Base-by-base conservation (phyloP, 1,140 invertebrate species). In the Cardiocondyla obscurior region DNA sequence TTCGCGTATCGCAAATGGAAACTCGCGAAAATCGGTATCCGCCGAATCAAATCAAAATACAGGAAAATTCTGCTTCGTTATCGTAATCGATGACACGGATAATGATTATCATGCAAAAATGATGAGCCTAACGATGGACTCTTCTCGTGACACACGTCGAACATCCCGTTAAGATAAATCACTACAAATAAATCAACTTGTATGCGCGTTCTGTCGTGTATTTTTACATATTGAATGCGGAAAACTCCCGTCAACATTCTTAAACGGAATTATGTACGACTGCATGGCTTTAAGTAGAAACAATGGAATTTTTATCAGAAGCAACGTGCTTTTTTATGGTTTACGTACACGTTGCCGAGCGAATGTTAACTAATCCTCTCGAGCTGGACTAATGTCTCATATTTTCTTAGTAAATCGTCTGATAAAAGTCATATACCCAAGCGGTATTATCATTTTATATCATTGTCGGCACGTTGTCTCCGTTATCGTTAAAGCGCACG, bases 381-480 rank as follows among this genome's bases (percentile, higher is more conserved):
- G 4, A 39, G 30, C 14, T 49, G 36, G 33, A 46, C 25, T 39
- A 49, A 51, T 5, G 46, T 51, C n/a, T 49, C 19, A 22, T 46
- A 36, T 49, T 49, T 81, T 65, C 14, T 55, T 12, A 28, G 3
- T 69, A n/a, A 79, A 51, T 49, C n/a, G 25, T 39, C 39, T 33
- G 49, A 81, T 81, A 64, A 70, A 77, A 46, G 28, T 33, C 28
- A 36, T 42, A 30, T 14, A 46, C 3, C 12, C 3, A 12, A 39
- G 60, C 16, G 30, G 10, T 8, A 12, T 73, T 49, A 33, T 46
- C 44, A n/a, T 49, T 84, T 53, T 36, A 30, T 12, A 33, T 39
- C 42, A 25, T 64, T 44, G 39, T 1, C 1, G 44, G 14, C 3
- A 6, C 3, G 53, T 22, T 7, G 36, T 69, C 53, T 60, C 6